Evolutionary conservation across 1,140 invertebrate genomes (phyloP), one percentile per base, ranked within the genome.

Genomic region (Atta cephalotes): DNA sequence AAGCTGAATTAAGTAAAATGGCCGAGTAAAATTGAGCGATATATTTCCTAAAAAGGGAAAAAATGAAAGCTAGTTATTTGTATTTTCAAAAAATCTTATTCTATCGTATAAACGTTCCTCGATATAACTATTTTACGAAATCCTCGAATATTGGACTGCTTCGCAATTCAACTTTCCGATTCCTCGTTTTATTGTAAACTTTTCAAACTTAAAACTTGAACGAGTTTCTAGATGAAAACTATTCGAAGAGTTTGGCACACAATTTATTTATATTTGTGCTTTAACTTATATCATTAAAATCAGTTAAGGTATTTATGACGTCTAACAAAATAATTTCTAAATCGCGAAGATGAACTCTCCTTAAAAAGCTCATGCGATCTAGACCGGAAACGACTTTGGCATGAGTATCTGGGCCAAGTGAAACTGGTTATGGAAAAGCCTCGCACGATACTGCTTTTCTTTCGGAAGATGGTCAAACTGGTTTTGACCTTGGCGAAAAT

Each of bases 391-490:
- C 21, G 66, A 72, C 51, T 66, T 85, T 76, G 68, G 68, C 88
- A 56, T 35, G 12, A 28, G 49, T 89, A 90, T 89, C 89, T 91
- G 85, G 89, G 89, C 89, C 85, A 91, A 90, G 87, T 91, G 14
- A 87, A 89, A 90, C 82, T 91, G 85, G 84, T 91, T 91, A 90
- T 90, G 89, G 89, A 91, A 91, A 90, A 91, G 51, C 65, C 88
- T 81, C 80, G 68, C 60, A 60, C 87, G 68, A 18, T 76, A 60
- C 39, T 82, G 62, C 82, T 89, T 91, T 91, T 91, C 89, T 90
- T 91, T 90, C 53, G 76, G 79, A 87, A 87, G 89, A 87, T 90
- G 85, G 85, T 74, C 79, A 87, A 90, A 91, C 90, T 87, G 90
- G 87, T 91, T 87, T 84, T 65, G 71, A 88, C 87, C 90, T 86